These are phyloP conservation scores for Hydractinia echinata DNA, from an alignment of 30 jellyfish, hydroid and myxozoan species.

Conservation along the genomic window DNA sequence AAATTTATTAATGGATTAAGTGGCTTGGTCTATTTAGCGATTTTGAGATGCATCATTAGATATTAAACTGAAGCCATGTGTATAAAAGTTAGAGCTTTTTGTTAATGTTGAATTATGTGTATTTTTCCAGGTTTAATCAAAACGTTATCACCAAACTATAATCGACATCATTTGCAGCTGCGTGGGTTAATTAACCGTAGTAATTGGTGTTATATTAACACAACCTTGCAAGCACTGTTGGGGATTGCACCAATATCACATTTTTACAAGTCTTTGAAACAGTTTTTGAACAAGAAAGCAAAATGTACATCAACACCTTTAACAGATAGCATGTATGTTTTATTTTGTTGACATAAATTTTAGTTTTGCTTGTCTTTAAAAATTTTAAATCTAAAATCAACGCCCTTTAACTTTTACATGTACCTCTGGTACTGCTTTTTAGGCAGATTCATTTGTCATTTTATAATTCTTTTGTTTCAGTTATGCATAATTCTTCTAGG, in stretches of 20 bases:
- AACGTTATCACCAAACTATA: neutral
- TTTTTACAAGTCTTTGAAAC: slow-evolving; percentile 52
- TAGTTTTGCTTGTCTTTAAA: neutral
- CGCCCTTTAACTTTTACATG: neutral
- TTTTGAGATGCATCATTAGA: too few species aligned
- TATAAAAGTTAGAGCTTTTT: too few species aligned
- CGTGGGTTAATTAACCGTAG: slow-evolving; percentile 92
- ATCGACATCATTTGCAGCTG: slow-evolving; percentile 53
- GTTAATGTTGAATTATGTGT: too few species aligned
- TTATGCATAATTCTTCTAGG: too few species aligned
- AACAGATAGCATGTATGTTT: slow-evolving; percentile 85
- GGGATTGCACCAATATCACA: slow-evolving; percentile 69
- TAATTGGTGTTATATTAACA: slow-evolving; percentile 97
- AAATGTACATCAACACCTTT: slow-evolving; percentile 69
- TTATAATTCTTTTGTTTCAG: too few species aligned
- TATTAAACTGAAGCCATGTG: too few species aligned
- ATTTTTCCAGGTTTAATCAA: too few species aligned
- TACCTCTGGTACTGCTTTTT: neutral
- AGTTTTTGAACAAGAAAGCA: slow-evolving; percentile 40
- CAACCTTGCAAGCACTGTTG: slow-evolving; percentile 88
- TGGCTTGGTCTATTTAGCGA: too few species aligned
- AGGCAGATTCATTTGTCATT: too few species aligned
- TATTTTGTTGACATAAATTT: neutral
- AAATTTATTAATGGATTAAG: too few species aligned
- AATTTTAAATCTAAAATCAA: neutral